These are phyloP conservation scores for Stegodyphus mimosarum DNA, from an alignment of 1,140 invertebrate species.

Conservation along the genomic window DNA sequence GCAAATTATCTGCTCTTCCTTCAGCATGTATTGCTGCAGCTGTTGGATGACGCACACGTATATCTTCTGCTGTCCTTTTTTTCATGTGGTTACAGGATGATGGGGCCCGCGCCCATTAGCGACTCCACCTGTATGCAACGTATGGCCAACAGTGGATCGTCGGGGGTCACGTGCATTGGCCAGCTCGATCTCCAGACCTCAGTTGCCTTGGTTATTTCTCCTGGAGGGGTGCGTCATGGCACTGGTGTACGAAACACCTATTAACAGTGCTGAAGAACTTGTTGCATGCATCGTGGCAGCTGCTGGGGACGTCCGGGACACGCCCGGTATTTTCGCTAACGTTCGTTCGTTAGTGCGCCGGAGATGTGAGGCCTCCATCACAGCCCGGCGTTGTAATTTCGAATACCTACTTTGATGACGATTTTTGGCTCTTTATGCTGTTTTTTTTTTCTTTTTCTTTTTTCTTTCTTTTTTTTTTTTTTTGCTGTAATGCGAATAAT, in stretches of 20 bases:
- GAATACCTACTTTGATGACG: too few species aligned
- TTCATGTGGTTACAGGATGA: neutral
- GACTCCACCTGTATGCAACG: neutral
- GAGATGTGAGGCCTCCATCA: too few species aligned
- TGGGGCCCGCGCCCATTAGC: neutral
- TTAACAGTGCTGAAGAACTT: slow-evolving; percentile 5
- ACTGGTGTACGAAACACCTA: neutral
- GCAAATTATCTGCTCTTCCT: slow-evolving; percentile 4
- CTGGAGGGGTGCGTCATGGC: neutral
- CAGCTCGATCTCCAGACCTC: neutral
- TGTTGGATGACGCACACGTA: neutral
- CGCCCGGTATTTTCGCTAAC: neutral
- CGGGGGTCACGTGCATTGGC: neutral
- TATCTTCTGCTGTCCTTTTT: neutral
- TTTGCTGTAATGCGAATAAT: too few species aligned
- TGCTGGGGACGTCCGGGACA: slow-evolving; percentile 4
- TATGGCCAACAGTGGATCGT: slow-evolving; percentile 8
- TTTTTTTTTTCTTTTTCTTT: too few species aligned
- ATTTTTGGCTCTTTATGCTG: too few species aligned
- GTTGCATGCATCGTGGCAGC: neutral
- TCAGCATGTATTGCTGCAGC: neutral
- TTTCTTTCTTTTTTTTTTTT: too few species aligned
- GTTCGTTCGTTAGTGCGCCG: neutral
- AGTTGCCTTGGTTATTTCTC: neutral
- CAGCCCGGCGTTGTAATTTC: too few species aligned